phyloP scores from a whole-genome alignment of 2,113 vertebrate species.

The Protobothrops mucrosquamatus region DNA sequence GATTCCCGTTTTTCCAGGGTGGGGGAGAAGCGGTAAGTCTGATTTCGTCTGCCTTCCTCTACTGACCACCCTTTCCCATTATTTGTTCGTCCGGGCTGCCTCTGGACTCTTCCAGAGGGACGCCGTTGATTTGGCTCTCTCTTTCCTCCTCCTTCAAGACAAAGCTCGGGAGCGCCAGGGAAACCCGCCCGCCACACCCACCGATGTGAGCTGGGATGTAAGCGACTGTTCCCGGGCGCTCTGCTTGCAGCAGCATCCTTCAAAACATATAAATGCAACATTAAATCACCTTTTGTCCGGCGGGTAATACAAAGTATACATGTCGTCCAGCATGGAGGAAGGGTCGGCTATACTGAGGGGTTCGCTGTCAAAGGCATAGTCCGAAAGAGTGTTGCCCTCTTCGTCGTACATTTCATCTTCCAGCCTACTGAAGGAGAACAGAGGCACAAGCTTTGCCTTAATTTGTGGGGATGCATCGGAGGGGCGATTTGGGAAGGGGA shows the following conservation, averaged over 20 bases:
- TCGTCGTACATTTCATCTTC: conserved; percentile 87
- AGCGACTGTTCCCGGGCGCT: not conserved
- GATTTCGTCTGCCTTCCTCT: not conserved
- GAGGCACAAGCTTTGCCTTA: not conserved
- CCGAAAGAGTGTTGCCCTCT: conserved; percentile 81
- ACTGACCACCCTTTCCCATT: conserved; percentile 4
- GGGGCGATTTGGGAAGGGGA: not conserved
- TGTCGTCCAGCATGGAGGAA: conserved; percentile 75
- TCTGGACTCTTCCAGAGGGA: not conserved
- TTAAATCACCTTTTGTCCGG: conserved; percentile 79
- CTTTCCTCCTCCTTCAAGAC: not conserved
- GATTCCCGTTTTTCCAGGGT: not conserved
- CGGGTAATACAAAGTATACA: conserved; percentile 80
- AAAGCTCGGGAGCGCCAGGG: not conserved
- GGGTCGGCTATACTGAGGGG: conserved; percentile 78
- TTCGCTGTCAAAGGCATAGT: conserved; percentile 82
- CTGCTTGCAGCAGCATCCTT: not conserved
- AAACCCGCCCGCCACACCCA: not conserved
- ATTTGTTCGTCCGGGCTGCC: not conserved
- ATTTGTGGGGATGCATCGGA: not conserved
- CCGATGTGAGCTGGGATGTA: not conserved
- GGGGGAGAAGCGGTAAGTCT: not conserved
- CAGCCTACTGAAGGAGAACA: conserved; percentile 69
- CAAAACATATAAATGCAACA: too few species aligned
- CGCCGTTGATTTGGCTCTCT: not conserved